Base-by-base conservation (phyloP, 2,797 vertebrate genomes). In the Oreortyx pictus region DNA sequence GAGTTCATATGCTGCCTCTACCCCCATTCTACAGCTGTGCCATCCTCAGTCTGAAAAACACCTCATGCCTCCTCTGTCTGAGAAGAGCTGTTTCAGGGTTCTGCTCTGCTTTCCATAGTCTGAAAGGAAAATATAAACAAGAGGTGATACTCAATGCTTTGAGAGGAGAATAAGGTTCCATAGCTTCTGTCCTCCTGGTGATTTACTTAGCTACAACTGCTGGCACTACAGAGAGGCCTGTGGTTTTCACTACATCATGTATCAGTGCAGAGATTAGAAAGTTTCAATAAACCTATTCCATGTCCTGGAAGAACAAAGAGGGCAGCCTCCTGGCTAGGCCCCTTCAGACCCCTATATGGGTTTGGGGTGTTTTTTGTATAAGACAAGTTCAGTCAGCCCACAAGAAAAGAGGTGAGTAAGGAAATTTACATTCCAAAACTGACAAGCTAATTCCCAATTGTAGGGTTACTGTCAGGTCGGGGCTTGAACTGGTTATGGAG, bases 1-100 rank as follows among this genome's bases (percentile, higher is more conserved):
- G 14, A 60, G 47, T 39, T 14, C 46, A 25, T 1, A 25, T 1
- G 44, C 27, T 8, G 27, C 5, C 6, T 20, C 25, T 4, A 12
- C 41, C 8, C 6, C 22, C 43, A 1, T 57, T 47, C 17, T 29
- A 5, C 0, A 43, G 7, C 41, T 71, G 31, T 3, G 1, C 31
- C 41, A 18, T 18, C 5, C 39, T 50, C 24, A 8, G 13, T 23
- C 37, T 80, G 46, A 37, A 27, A 18, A 47, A 47, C 24, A 39
- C 9, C 24, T 49, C 4, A 3, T 35, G 33, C 9, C 11, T 44
- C 14, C 17, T 78, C 23, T 39, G 39, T 9, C 8, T 16, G 1
- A 7, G 35, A 33, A 65, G 6, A 52, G 11, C 20, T 74, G 10
- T 22, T 66, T 70, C 22, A 54, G 46, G 19, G 8, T n/a, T 65